These are phyloP conservation scores for Branchinecta lynchi DNA, from an alignment of 1,140 invertebrate genomes.

Conservation along the genomic window DNA sequence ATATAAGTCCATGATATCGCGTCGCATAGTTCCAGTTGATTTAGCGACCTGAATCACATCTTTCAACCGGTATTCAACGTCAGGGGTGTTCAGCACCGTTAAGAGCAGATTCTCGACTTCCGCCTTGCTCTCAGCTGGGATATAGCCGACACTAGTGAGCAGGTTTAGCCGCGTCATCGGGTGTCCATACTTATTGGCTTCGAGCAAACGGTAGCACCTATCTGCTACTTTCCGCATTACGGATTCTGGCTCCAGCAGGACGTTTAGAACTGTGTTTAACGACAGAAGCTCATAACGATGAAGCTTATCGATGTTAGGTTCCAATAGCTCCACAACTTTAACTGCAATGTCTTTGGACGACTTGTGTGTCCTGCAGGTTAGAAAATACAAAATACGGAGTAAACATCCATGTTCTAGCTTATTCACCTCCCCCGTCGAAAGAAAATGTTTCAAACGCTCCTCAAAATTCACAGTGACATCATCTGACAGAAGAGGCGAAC, in stretches of 20 bases:
- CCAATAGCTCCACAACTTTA: not conserved
- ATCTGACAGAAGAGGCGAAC: not conserved
- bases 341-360: not conserved
- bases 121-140: not conserved
- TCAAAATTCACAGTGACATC: not conserved
- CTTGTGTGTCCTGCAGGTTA: not conserved
- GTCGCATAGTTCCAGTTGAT: not conserved
- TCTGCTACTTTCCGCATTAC: not conserved
- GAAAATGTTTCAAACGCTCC: not conserved
- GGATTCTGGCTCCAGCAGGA: not conserved
- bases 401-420: not conserved
- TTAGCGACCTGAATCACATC: not conserved
- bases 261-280: not conserved
- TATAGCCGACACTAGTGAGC: not conserved
- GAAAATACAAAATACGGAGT: not conserved
- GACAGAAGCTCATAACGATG: not conserved
- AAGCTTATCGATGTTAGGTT: not conserved
- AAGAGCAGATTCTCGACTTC: not conserved
- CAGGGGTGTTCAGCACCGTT: not conserved
- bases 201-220: not conserved
- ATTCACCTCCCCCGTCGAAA: not conserved
- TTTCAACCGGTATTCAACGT: not conserved
- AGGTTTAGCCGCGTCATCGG: not conserved
- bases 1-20: not conserved
- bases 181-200: not conserved